These are phyloP conservation scores for Toxotes jaculatrix DNA, from an alignment of 2,113 vertebrate genomes.

Conservation along the genomic window DNA sequence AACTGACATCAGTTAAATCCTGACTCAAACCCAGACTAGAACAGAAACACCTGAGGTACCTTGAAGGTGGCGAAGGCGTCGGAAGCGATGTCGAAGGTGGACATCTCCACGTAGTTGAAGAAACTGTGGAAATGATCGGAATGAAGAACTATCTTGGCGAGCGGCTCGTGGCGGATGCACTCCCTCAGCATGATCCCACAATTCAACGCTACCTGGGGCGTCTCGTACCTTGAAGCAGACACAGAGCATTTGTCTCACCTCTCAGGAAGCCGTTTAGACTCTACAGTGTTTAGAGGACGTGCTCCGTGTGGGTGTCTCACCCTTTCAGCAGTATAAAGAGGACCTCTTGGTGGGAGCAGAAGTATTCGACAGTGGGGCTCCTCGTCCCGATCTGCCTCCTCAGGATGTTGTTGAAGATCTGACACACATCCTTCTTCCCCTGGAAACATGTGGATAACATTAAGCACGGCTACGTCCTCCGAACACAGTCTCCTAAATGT, in stretches of 20 bases:
- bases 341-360: conserved; percentile 94
- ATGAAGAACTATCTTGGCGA: conserved; percentile 93
- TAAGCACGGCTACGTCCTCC: too few species aligned
- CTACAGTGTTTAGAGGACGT: background rate
- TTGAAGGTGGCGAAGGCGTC: conserved; percentile 99
- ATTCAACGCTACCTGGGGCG: conserved; percentile 92
- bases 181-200: conserved; percentile 98
- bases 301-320: conserved; percentile 77
- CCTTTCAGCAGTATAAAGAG: conserved; percentile 96
- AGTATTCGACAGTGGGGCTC: conserved; percentile 95
- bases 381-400: conserved; percentile 95
- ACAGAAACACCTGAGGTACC: conserved; percentile 76
- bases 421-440: conserved; percentile 98
- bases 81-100: conserved; percentile 98
- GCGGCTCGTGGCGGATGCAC: conserved; percentile 95
- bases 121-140: conserved; percentile 93
- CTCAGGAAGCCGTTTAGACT: too few species aligned
- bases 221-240: conserved; percentile 89
- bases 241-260: background rate
- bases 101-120: conserved; percentile 97
- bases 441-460: conserved; percentile 68
- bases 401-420: conserved; percentile 99
- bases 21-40: background rate
- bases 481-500: too few species aligned
- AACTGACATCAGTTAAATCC: too few species aligned